Percentiles rank a stretch among this genome's conserved stretches.
Evolutionary conservation across 2,797 vertebrate species (phyloP).

Genomic region (Rachycentron canadum): DNA sequence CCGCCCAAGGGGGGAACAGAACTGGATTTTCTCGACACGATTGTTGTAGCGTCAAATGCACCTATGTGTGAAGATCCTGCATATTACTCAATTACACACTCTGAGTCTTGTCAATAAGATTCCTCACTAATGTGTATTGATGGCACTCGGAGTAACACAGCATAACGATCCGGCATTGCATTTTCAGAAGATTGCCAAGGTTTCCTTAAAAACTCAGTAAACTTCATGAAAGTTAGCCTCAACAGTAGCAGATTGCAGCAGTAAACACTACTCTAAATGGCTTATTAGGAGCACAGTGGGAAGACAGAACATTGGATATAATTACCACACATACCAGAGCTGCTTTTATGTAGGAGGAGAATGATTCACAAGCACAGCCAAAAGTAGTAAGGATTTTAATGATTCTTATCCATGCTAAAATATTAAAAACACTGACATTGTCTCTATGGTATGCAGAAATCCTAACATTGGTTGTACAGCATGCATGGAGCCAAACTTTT

Average conservation of each 20-base stretch:
- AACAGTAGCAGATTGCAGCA: constrained; percentile 68
- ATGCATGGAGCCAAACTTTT: constrained; percentile 9
- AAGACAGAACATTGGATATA: constrained; percentile 71
- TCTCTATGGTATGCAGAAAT: constrained; percentile 71
- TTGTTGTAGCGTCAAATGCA: constrained; percentile 20
- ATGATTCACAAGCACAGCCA: constrained; percentile 58
- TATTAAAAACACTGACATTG: constrained; percentile 45
- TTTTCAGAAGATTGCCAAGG: constrained; percentile 24
- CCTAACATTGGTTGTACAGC: constrained; percentile 3
- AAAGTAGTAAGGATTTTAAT: constrained; percentile 55
- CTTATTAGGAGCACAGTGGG: constrained; percentile 67
- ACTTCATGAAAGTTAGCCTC: constrained; percentile 30
- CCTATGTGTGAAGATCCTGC: constrained; percentile 40
- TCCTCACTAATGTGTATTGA: constrained; percentile 22
- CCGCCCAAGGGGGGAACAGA: constrained; percentile 18
- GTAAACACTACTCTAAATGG: constrained; percentile 67
- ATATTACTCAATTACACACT: constrained; percentile 53
- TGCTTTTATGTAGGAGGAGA: constrained; percentile 58
- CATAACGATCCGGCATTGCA: constrained; percentile 5
- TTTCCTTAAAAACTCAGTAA: constrained; percentile 36
- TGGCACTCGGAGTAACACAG: constrained; percentile 8
- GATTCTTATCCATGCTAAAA: constrained; percentile 48
- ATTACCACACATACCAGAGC: constrained; percentile 66
- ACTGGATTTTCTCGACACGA: constrained; percentile 43
- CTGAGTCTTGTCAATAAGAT: constrained; percentile 27